phyloP scores from a whole-genome alignment of 1,140 invertebrate genomes.

The Sipha flava region DNA sequence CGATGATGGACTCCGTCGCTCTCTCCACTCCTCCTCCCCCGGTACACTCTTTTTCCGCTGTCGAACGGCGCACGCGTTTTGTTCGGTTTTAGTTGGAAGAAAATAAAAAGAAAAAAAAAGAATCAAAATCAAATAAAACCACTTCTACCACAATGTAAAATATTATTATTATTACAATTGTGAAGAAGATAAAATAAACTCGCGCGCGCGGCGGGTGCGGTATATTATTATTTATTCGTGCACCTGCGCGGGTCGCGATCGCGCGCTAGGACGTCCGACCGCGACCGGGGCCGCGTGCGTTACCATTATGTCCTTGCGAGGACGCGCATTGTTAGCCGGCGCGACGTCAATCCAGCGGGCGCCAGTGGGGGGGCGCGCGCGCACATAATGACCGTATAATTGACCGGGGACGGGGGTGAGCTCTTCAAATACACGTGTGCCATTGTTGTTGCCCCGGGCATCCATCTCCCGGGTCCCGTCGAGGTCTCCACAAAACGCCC shows the following conservation, averaged over 20 bases:
- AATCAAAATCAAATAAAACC: too few relatives aligned
- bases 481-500: constrained; percentile 27
- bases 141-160: too few relatives aligned
- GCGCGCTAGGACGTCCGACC: neutral
- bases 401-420: neutral
- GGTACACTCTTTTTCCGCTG: neutral
- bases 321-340: neutral
- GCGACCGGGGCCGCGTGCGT: neutral
- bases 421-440: too few relatives aligned
- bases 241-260: neutral
- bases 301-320: neutral
- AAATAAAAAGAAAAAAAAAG: neutral
- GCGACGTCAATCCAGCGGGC: neutral
- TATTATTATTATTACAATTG: too few relatives aligned
- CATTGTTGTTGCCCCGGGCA: constrained; percentile 24
- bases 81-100: neutral
- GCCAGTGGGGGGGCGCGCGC: neutral
- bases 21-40: too few relatives aligned
- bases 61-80: neutral
- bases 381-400: constrained; percentile 28
- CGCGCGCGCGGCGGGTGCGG: constrained; percentile 4
- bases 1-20: too few relatives aligned
- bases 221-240: too few relatives aligned
- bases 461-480: constrained; percentile 9
- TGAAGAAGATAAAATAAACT: too few relatives aligned